Conservation (phyloP, 1,140 invertebrate species). For the Centruroides vittatus region DNA sequence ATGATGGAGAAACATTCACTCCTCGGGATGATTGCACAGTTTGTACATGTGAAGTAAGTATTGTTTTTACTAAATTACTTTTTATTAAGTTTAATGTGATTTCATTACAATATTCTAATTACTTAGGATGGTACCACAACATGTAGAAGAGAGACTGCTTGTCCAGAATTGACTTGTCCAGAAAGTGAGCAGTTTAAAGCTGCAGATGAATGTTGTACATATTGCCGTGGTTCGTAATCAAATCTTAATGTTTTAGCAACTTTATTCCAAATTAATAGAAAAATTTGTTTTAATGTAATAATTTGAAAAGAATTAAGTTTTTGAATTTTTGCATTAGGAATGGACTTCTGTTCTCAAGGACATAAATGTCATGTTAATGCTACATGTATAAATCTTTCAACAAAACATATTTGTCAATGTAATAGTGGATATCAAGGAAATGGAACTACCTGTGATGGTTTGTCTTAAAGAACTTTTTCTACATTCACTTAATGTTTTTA, state of each 20-base stretch:
- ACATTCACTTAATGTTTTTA: background rate
- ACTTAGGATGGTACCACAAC: constrained; percentile 39
- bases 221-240: constrained; percentile 56
- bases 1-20: constrained; percentile 61
- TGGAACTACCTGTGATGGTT: constrained; percentile 54
- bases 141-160: constrained; percentile 53
- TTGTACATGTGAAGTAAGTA: constrained; percentile 31
- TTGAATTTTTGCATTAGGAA: constrained; percentile 36
- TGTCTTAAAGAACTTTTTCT: constrained; percentile 25
- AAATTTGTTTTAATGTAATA: background rate
- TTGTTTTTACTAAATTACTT: constrained; percentile 32
- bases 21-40: constrained; percentile 36
- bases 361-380: constrained; percentile 68
- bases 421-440: constrained; percentile 65
- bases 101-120: too few relatives aligned
- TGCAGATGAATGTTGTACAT: constrained; percentile 74
- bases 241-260: background rate
- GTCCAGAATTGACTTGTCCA: constrained; percentile 65
- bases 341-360: constrained; percentile 71
- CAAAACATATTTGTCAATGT: constrained; percentile 68
- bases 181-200: constrained; percentile 57
- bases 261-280: background rate
- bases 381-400: constrained; percentile 67
- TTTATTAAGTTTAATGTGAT: too few relatives aligned
- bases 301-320: background rate